A percentile compares a stretch with the other conserved stretches of the same genome.
These are phyloP conservation scores for Calliopum simillimum DNA, from an alignment of 2,888 invertebrate species.

Conservation along the genomic window DNA sequence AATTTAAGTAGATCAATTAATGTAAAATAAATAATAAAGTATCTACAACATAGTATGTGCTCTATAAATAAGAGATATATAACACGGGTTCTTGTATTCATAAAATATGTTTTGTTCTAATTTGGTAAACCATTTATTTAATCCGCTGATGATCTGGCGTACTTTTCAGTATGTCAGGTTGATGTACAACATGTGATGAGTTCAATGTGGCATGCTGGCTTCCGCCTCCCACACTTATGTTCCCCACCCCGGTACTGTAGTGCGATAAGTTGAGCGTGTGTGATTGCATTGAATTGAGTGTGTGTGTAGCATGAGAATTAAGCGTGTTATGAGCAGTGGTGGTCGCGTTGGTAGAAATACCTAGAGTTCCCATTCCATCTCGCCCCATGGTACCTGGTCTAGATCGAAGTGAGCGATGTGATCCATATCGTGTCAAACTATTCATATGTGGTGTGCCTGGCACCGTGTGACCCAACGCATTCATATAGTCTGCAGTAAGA, in stretches of 20 bases:
- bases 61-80: neutral
- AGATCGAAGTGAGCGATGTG: conserved; percentile 72
- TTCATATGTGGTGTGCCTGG: conserved; percentile 85
- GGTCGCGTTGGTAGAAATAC: conserved; percentile 66
- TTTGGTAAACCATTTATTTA: conserved; percentile 54
- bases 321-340: conserved; percentile 72
- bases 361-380: conserved; percentile 50
- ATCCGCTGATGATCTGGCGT: conserved; percentile 83
- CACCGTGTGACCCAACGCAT: conserved; percentile 80
- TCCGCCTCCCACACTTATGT: conserved; percentile 46
- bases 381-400: conserved; percentile 52
- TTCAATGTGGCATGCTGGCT: conserved; percentile 65
- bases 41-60: no score
- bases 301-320: conserved; percentile 71
- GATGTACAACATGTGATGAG: conserved; percentile 57
- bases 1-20: no score
- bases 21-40: no score
- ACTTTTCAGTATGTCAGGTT: conserved; percentile 87
- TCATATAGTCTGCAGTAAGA: conserved; percentile 94
- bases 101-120: conserved; percentile 30
- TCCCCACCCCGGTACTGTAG: conserved; percentile 54
- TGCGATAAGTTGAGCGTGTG: conserved; percentile 67
- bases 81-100: conserved; percentile 32
- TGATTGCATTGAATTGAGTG: conserved; percentile 67
- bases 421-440: conserved; percentile 79